These are phyloP conservation scores for Trematomus bernacchii DNA, from an alignment of 2,797 vertebrate genomes.

Conservation along the genomic window DNA sequence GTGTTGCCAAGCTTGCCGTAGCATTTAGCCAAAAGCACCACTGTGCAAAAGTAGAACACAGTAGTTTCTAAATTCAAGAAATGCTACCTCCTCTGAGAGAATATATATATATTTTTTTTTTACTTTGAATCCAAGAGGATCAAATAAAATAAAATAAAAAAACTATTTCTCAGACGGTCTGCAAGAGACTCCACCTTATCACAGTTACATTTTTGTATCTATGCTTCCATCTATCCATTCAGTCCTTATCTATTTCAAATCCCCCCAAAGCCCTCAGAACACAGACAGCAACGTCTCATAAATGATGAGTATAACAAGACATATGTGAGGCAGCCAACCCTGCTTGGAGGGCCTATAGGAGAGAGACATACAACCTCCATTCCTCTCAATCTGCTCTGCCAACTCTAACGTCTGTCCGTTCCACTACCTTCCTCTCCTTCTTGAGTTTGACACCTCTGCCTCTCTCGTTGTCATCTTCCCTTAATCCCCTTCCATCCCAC, in stretches of 20 bases:
- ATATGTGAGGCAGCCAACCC: constrained; percentile 42
- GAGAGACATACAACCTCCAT: constrained; percentile 45
- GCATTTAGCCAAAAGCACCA: not conserved
- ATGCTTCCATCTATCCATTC: constrained; percentile 34
- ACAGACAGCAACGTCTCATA: constrained; percentile 42
- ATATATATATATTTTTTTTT: no score
- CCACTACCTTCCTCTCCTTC: constrained; percentile 37
- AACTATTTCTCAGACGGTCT: not conserved
- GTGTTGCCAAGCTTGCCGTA: not conserved
- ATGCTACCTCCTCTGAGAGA: not conserved
- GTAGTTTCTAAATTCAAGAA: not conserved
- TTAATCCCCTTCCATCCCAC: constrained; percentile 52
- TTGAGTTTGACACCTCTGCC: constrained; percentile 45
- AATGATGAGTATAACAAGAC: constrained; percentile 62
- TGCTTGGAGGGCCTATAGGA: constrained; percentile 30
- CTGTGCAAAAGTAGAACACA: not conserved
- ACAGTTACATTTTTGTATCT: constrained; percentile 6
- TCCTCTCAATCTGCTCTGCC: constrained; percentile 42
- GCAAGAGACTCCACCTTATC: constrained; percentile 3
- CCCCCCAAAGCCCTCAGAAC: constrained; percentile 38
- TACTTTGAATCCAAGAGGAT: not conserved
- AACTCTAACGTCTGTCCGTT: constrained; percentile 50
- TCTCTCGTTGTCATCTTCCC: constrained; percentile 53
- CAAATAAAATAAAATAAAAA: not conserved
- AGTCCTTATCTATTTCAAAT: constrained; percentile 48